A percentile compares a stretch with the other conserved stretches of the same genome.
Conservation (phyloP, 2,113 vertebrate genomes). For the Melanostigma gelatinosum region DNA sequence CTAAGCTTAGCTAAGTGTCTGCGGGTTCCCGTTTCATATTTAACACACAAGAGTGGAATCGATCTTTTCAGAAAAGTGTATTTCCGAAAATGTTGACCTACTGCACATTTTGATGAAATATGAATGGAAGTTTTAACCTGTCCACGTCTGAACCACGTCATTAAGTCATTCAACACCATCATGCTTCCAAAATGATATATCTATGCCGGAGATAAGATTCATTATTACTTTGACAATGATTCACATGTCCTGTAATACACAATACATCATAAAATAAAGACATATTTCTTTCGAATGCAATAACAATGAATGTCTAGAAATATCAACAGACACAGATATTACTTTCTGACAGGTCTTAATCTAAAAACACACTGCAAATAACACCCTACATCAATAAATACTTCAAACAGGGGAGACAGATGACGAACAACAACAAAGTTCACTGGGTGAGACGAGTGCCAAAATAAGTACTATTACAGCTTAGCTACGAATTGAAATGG, state of each 20-base stretch:
- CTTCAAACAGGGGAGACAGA: conserved; percentile 52
- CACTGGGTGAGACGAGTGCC: conserved; percentile 5
- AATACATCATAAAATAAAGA: too few species aligned
- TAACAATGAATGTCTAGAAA: conserved; percentile 36
- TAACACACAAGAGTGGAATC: not conserved
- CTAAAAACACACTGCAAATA: conserved; percentile 44
- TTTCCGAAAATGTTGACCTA: not conserved
- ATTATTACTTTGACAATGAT: too few species aligned
- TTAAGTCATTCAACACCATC: not conserved
- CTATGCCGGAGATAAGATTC: not conserved
- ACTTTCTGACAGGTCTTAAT: conserved; percentile 48
- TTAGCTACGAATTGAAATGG: conserved; percentile 22
- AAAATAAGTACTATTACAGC: conserved; percentile 22
- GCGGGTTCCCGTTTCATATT: not conserved
- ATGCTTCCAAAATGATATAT: not conserved
- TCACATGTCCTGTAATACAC: too few species aligned
- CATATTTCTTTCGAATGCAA: not conserved
- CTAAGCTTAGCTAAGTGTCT: not conserved
- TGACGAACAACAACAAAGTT: conserved; percentile 36
- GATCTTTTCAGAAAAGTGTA: not conserved
- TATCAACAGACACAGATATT: conserved; percentile 42
- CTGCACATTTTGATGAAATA: not conserved
- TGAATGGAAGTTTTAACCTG: not conserved
- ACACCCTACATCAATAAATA: conserved; percentile 48
- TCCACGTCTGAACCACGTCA: too few species aligned